Evolutionary conservation across 2,888 invertebrate genomes (phyloP).

Genomic region (Allygus modestus): DNA sequence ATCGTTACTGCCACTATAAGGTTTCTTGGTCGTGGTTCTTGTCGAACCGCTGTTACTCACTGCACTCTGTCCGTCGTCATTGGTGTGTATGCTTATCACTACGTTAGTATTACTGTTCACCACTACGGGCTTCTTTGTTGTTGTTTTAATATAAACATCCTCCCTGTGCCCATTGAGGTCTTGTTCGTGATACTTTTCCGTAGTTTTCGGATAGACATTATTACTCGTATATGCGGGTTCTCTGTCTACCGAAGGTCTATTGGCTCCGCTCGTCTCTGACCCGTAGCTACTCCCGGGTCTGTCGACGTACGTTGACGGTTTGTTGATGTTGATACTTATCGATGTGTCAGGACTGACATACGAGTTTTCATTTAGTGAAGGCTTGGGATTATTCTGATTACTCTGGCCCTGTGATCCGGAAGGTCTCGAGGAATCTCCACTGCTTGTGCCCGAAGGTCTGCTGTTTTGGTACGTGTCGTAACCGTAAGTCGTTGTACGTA

Average conservation of each 20-base stretch:
- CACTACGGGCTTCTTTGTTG: constrained; percentile 46
- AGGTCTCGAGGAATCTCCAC: constrained; percentile 8
- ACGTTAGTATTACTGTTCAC: constrained; percentile 23
- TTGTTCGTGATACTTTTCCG: constrained; percentile 31
- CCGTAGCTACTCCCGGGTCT: constrained; percentile 42
- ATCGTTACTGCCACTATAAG: background rate
- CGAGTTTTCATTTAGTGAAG: background rate
- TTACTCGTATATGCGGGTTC: constrained; percentile 14
- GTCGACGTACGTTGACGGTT: constrained; percentile 41
- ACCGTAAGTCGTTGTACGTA: background rate
- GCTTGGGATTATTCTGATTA: background rate
- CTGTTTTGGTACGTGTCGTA: constrained; percentile 47
- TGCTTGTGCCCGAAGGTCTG: constrained; percentile 30
- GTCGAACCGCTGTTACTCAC: background rate
- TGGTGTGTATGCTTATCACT: constrained; percentile 16
- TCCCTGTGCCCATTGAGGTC: background rate
- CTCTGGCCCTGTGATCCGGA: too few species aligned
- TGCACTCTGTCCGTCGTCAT: background rate
- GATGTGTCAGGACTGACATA: constrained; percentile 15
- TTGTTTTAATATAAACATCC: constrained; percentile 8
- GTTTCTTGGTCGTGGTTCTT: constrained; percentile 39
- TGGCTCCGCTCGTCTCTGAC: background rate
- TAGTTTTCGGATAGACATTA: constrained; percentile 9
- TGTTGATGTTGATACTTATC: constrained; percentile 57
- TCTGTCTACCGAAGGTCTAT: constrained; percentile 30